Evolutionary conservation across 2,888 invertebrate species (phyloP), one percentile per base, ranked within the genome.

Genomic region (Dryomyza anilis): DNA sequence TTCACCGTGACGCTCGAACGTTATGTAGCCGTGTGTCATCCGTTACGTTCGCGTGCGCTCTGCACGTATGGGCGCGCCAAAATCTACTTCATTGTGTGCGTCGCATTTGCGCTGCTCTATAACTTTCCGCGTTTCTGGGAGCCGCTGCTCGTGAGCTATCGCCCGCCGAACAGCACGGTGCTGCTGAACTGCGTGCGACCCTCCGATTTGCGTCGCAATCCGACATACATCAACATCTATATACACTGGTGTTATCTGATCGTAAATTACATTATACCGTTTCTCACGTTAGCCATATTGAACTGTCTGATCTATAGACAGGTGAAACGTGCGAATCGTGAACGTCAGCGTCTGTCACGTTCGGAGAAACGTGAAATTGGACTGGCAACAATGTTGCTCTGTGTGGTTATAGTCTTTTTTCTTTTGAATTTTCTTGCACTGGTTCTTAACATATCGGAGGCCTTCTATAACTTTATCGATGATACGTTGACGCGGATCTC

Each of bases 181-280:
- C 85, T 87, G 64, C 85, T 93, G 53, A 92, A 91, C 82, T 91
- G 91, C 81, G 88, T 92, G 60, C 84, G 85, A 14, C 89, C 91
- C 10, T 89, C 94, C 61, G 82, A 85, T 19, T 81, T 93, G 70
- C 87, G 95, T 68, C 86, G 87, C 67, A 89, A 93, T 79, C 85
- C 86, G 25, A 83, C 88, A 1, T 97, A 96, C 85, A 89, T 92
- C 66, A 88, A 89, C 43, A 87, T 96, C 46, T 98, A 98, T 85
- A 94, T 96, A 69, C 92, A 95, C 80, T 96, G 96, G 93, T 87
- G 96, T 85, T 97, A 98, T 84, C 88, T 98, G 75, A 87, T 97
- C 69, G 91, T 97, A 75, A 94, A 96, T 88, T 96, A 97, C 83
- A 89, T 95, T 74, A 88, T 98, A 73, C 98, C 98, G 3, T 95